Evolutionary conservation across 1,140 invertebrate genomes (phyloP).

Genomic region (Riptortus pedestris): DNA sequence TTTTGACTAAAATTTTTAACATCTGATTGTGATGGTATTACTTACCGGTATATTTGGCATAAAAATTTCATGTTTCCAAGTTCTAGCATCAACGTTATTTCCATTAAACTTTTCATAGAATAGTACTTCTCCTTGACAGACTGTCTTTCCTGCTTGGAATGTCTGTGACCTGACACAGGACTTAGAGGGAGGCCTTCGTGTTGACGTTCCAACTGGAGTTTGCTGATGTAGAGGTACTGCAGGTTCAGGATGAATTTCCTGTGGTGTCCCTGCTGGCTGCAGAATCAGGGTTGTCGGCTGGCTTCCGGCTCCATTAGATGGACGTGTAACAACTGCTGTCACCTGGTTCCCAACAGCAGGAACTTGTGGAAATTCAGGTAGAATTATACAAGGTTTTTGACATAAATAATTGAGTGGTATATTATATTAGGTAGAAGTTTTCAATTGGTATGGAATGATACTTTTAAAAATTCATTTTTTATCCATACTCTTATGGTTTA

Average conservation of each 20-base stretch:
- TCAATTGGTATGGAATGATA: too few species aligned
- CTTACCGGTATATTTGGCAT: conserved; percentile 22
- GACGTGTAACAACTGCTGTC: neutral
- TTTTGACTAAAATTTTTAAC: too few species aligned
- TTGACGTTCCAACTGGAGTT: neutral
- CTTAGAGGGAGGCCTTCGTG: neutral
- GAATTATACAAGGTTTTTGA: too few species aligned
- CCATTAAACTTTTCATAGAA: conserved; percentile 27
- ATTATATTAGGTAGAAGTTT: too few species aligned
- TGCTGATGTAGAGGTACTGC: neutral
- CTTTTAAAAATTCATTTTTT: too few species aligned
- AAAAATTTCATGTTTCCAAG: conserved; percentile 22
- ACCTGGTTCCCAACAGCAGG: neutral
- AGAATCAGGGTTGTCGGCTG: neutral
- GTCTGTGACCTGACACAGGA: conserved; percentile 25
- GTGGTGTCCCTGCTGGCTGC: neutral
- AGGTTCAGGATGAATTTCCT: neutral
- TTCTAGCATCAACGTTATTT: neutral
- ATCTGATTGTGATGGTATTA: too few species aligned
- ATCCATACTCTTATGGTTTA: too few species aligned
- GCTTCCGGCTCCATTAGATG: neutral
- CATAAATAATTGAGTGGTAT: too few species aligned
- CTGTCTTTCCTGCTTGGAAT: conserved; percentile 23
- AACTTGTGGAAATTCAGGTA: neutral
- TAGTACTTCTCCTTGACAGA: conserved; percentile 24